Conservation (phyloP, 2,113 vertebrate species). For the Bubo bubo region DNA sequence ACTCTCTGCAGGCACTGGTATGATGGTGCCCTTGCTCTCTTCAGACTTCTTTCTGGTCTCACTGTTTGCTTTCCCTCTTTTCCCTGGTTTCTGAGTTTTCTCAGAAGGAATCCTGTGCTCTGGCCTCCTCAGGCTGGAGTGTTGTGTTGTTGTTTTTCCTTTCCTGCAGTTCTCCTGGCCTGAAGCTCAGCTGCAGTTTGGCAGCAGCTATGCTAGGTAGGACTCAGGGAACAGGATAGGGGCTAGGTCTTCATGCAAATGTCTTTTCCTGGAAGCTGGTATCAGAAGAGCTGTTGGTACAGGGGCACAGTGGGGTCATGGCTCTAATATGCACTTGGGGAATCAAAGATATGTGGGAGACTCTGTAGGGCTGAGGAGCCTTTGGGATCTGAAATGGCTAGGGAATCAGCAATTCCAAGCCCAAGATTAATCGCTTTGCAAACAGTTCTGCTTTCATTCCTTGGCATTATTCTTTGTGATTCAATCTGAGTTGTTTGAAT, state of each 20-base stretch:
- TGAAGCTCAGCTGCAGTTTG: neutral
- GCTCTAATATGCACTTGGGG: neutral
- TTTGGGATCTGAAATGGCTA: neutral
- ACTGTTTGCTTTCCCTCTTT: slow-evolving; percentile 32
- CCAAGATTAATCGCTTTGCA: neutral
- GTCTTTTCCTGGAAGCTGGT: neutral
- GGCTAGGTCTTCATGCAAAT: neutral
- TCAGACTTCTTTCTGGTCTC: neutral
- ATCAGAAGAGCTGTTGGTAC: neutral
- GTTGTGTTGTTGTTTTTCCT: slow-evolving; percentile 75
- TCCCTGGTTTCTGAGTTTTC: slow-evolving; percentile 53
- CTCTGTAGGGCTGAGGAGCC: neutral
- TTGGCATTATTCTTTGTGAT: neutral
- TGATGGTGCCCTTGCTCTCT: neutral
- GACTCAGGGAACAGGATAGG: neutral
- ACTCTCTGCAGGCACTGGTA: neutral
- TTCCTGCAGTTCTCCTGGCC: neutral
- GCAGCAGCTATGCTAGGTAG: neutral
- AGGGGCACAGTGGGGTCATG: neutral
- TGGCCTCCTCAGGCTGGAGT: slow-evolving; percentile 61
- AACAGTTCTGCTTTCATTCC: slow-evolving; percentile 20
- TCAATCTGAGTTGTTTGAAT: slow-evolving; percentile 18
- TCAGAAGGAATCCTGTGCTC: slow-evolving; percentile 61
- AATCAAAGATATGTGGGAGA: neutral
- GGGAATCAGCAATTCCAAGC: neutral